phyloP scores from a whole-genome alignment of 1,140 invertebrate genomes.

The Drosophila arizonae region DNA sequence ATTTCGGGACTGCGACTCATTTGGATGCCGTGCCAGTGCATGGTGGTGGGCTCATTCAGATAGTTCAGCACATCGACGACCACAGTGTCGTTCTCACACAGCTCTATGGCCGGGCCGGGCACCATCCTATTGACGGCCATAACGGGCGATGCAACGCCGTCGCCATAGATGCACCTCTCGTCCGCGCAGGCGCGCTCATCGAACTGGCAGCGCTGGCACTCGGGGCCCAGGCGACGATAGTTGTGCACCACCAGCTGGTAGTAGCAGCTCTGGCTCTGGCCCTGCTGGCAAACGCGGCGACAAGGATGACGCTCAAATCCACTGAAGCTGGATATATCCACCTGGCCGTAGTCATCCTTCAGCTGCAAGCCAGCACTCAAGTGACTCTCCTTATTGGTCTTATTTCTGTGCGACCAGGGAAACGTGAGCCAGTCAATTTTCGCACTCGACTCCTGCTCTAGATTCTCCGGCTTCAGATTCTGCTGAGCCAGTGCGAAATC shows the following conservation, averaged over 20 bases:
- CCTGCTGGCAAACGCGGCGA: slow-evolving; percentile 69
- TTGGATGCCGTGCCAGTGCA: slow-evolving; percentile 93
- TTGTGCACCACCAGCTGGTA: slow-evolving; percentile 75
- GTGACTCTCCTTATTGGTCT: slow-evolving; percentile 41
- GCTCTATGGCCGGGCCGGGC: slow-evolving; percentile 92
- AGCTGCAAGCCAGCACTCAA: slow-evolving; percentile 22
- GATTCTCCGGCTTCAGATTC: background rate
- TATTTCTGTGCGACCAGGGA: slow-evolving; percentile 51
- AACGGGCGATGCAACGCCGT: slow-evolving; percentile 88
- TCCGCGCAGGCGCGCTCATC: slow-evolving; percentile 85
- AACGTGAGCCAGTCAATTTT: slow-evolving; percentile 62
- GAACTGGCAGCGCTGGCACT: slow-evolving; percentile 86
- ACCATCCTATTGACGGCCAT: slow-evolving; percentile 91
- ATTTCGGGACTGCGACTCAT: slow-evolving; percentile 91
- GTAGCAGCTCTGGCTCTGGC: slow-evolving; percentile 65
- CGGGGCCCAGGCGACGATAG: slow-evolving; percentile 64
- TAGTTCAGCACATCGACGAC: slow-evolving; percentile 92
- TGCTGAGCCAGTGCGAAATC: background rate
- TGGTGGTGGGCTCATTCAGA: slow-evolving; percentile 87
- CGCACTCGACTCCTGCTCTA: background rate
- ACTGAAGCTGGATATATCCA: slow-evolving; percentile 52
- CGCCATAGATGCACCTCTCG: slow-evolving; percentile 87
- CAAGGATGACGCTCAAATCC: slow-evolving; percentile 70
- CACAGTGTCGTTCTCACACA: slow-evolving; percentile 93
- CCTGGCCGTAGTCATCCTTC: slow-evolving; percentile 56